These are phyloP conservation scores for Chamaea fasciata DNA, from an alignment of 2,113 vertebrate genomes.

Conservation along the genomic window DNA sequence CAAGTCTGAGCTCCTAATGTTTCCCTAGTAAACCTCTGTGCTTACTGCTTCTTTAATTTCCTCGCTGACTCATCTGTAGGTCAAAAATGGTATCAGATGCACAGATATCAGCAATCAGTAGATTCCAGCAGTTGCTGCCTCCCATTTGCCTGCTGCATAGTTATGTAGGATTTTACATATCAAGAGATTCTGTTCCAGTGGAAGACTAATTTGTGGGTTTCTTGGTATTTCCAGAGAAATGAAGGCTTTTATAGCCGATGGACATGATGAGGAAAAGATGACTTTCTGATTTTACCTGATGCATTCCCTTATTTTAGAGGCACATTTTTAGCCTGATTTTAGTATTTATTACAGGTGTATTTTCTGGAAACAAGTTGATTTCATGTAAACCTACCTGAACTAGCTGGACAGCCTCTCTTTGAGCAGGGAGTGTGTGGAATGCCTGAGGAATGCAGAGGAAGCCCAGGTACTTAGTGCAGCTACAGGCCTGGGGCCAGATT, in stretches of 20 bases:
- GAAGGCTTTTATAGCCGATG: not conserved
- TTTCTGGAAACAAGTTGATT: constrained; percentile 2
- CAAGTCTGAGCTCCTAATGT: not conserved
- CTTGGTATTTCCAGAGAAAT: not conserved
- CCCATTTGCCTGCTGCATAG: not conserved
- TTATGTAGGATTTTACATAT: not conserved
- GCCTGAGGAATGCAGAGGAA: constrained; percentile 35
- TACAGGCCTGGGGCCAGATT: constrained; percentile 9
- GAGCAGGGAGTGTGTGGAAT: constrained; percentile 7
- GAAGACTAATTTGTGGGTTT: not conserved
- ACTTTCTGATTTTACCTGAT: not conserved
- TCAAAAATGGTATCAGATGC: not conserved
- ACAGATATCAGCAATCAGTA: not conserved
- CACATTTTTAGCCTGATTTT: not conserved
- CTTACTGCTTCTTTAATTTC: not conserved
- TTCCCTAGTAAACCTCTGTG: not conserved
- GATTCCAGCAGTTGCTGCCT: not conserved
- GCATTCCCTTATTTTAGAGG: not conserved
- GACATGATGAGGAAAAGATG: not conserved
- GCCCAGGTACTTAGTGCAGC: constrained; percentile 4
- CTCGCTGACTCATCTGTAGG: not conserved
- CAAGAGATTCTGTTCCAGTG: not conserved
- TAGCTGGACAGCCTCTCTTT: not conserved
- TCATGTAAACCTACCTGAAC: not conserved
- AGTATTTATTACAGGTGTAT: not conserved